Percentiles rank a stretch among this genome's conserved stretches.
Conservation (phyloP, 2,797 vertebrate species). For the Rhinophrynus dorsalis region DNA sequence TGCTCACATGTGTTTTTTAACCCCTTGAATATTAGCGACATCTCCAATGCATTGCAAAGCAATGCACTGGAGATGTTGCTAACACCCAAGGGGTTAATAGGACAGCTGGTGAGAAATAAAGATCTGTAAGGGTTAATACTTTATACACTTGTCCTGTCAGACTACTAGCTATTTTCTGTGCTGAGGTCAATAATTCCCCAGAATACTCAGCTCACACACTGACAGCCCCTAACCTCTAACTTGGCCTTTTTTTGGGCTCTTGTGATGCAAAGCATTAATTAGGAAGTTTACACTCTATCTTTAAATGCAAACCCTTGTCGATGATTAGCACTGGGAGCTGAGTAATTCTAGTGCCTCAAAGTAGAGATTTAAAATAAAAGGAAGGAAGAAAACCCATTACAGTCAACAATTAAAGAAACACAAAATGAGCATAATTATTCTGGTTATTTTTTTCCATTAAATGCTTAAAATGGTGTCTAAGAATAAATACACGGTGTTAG, state of each 20-base stretch:
- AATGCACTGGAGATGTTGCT: too few species aligned
- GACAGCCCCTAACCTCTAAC: slow-evolving; percentile 41
- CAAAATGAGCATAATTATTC: slow-evolving; percentile 45
- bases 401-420: slow-evolving; percentile 49
- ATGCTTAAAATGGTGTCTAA: slow-evolving; percentile 43
- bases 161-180: background rate
- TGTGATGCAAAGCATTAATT: slow-evolving; percentile 46
- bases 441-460: slow-evolving; percentile 48
- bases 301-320: slow-evolving; percentile 45
- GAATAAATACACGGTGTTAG: slow-evolving; percentile 16
- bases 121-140: slow-evolving; percentile 6
- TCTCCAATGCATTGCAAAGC: too few species aligned
- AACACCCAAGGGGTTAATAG: too few species aligned
- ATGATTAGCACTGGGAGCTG: slow-evolving; percentile 44
- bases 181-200: slow-evolving; percentile 29
- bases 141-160: slow-evolving; percentile 4
- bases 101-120: too few species aligned
- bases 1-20: too few species aligned
- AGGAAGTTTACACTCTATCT: slow-evolving; percentile 50
- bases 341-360: slow-evolving; percentile 47
- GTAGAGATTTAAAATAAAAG: slow-evolving; percentile 46
- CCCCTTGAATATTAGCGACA: too few species aligned
- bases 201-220: slow-evolving; percentile 38
- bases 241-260: slow-evolving; percentile 40
- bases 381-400: slow-evolving; percentile 49